Conservation (phyloP, 2,797 vertebrate genomes). For the Glyptemys insculpta region DNA sequence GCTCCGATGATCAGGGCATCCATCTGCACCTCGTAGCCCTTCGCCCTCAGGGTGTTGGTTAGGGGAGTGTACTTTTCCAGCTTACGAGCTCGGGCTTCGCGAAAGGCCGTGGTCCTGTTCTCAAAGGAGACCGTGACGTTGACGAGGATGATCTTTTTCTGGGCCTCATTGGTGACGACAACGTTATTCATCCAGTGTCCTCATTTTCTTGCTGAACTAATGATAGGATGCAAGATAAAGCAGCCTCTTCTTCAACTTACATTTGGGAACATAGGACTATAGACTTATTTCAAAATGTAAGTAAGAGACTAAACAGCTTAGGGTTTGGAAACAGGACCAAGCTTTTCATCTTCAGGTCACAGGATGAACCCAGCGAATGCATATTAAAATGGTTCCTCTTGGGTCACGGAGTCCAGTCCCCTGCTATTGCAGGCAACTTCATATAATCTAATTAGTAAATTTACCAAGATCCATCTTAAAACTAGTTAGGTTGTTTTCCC, state of each 20-base stretch:
- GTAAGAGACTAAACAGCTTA: slow-evolving; percentile 35
- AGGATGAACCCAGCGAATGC: slow-evolving; percentile 7
- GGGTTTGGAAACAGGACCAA: slow-evolving; percentile 19
- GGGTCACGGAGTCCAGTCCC: not conserved
- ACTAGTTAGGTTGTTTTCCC: not conserved
- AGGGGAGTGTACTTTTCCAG: too few relatives aligned
- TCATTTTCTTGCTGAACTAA: not conserved
- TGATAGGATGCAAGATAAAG: not conserved
- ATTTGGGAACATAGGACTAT: not conserved
- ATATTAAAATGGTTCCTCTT: not conserved
- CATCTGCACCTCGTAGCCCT: too few relatives aligned
- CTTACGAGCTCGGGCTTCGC: too few relatives aligned
- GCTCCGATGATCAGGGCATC: too few relatives aligned
- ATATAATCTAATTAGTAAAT: not conserved
- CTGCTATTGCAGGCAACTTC: not conserved
- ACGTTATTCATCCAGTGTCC: not conserved
- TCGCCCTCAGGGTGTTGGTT: too few relatives aligned
- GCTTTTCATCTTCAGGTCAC: not conserved
- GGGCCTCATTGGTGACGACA: too few relatives aligned
- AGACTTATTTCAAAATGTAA: slow-evolving; percentile 31
- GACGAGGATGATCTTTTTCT: too few relatives aligned
- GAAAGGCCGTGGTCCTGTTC: too few relatives aligned
- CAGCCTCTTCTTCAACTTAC: not conserved
- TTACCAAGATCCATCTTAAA: not conserved
- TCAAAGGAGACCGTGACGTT: too few relatives aligned